A percentile compares a stretch with the other conserved stretches of the same genome.
Conservation (phyloP, 2,113 vertebrate genomes). For the Entelurus aequoreus region DNA sequence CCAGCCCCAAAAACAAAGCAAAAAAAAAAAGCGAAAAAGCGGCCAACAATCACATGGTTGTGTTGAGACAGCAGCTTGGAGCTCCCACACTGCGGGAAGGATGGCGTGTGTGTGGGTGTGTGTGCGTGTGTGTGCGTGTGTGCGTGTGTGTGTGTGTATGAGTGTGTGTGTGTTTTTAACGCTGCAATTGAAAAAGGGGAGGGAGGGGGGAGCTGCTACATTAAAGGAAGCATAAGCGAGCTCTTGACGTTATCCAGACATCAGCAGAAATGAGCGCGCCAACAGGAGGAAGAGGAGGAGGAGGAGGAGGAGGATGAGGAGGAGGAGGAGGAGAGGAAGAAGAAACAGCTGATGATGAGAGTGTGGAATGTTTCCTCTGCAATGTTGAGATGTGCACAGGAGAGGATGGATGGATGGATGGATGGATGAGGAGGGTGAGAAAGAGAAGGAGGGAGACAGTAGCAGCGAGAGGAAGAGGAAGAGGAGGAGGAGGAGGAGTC, state of each 20-base stretch:
- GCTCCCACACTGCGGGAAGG: constrained; percentile 8
- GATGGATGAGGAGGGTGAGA: not conserved
- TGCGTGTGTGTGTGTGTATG: not conserved
- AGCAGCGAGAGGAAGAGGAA: constrained; percentile 32
- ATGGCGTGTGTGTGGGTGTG: not conserved
- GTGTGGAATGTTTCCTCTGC: constrained; percentile 42
- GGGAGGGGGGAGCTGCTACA: constrained; percentile 61
- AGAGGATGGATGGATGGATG: constrained; percentile 31
- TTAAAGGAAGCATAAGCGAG: constrained; percentile 71
- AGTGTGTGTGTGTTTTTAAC: not conserved
- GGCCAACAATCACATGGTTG: constrained; percentile 8
- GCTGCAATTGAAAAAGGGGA: constrained; percentile 48
- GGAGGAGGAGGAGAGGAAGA: constrained; percentile 21
- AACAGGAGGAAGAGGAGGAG: constrained; percentile 62
- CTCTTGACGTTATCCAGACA: constrained; percentile 84
- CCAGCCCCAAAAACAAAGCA: not conserved
- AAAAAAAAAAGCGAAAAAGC: constrained; percentile 2
- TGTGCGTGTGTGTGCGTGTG: not conserved
- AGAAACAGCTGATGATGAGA: constrained; percentile 13
- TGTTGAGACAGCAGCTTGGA: not conserved
- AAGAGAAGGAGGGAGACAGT: constrained; percentile 9
- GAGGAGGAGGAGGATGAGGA: constrained; percentile 50
- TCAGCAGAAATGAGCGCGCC: constrained; percentile 85
- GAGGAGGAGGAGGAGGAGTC: constrained; percentile 58
- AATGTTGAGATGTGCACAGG: constrained; percentile 54